Conservation (phyloP, 2,797 vertebrate species). For the Rhincodon typus region DNA sequence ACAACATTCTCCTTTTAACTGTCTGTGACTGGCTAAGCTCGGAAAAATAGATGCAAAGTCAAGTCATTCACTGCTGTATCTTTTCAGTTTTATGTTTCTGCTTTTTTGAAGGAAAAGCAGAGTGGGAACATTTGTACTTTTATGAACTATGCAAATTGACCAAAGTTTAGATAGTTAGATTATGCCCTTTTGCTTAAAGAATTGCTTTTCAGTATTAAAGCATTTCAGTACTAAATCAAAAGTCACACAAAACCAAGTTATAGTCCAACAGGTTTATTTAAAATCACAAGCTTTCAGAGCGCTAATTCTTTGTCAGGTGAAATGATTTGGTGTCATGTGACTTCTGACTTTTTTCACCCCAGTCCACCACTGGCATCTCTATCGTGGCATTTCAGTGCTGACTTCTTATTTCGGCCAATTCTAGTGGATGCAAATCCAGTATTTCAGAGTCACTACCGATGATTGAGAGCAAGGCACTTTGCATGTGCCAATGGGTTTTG, state of each 20-base stretch:
- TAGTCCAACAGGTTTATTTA: no score
- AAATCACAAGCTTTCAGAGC: no score
- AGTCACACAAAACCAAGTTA: no score
- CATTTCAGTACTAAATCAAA: neutral
- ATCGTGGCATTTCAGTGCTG: neutral
- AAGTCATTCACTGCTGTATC: neutral
- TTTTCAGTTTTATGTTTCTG: neutral
- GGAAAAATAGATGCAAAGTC: slow-evolving; percentile 27
- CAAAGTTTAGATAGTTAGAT: neutral
- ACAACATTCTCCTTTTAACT: neutral
- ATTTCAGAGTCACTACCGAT: neutral
- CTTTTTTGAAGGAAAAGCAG: neutral
- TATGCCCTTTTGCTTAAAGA: neutral
- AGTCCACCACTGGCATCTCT: no score
- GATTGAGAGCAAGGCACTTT: neutral
- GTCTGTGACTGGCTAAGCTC: neutral
- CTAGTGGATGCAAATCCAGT: neutral
- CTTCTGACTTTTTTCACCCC: no score
- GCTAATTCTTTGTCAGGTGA: no score
- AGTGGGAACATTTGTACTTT: neutral
- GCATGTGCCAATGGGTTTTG: neutral
- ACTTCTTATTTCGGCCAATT: neutral
- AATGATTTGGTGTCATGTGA: no score
- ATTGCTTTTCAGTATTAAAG: neutral
- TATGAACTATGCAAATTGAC: neutral